Evolutionary conservation across 2,888 invertebrate species (phyloP).

Genomic region (Eristalis pertinax): DNA sequence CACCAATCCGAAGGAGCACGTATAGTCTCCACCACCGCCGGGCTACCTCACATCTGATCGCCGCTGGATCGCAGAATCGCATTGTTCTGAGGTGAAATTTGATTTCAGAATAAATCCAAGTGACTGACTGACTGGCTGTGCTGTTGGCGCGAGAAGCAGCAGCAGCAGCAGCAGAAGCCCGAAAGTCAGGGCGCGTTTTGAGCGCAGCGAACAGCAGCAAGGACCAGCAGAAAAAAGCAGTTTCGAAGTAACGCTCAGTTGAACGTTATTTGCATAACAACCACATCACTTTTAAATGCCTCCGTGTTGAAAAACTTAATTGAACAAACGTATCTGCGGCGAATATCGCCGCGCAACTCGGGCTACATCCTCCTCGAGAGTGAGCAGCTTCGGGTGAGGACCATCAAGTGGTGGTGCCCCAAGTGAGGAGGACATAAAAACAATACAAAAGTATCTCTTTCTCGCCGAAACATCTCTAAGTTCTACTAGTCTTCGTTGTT

Average conservation of each 20-base stretch:
- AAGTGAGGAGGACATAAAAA: conserved; percentile 61
- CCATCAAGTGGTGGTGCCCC: neutral
- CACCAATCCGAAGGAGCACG: conserved; percentile 3
- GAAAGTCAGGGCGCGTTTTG: conserved; percentile 59
- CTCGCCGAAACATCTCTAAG: conserved; percentile 16
- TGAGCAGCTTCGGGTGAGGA: neutral
- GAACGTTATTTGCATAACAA: conserved; percentile 72
- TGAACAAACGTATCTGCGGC: conserved; percentile 71
- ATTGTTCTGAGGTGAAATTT: conserved; percentile 71
- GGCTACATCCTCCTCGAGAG: conserved; percentile 45
- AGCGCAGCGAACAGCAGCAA: conserved; percentile 12
- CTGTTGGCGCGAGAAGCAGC: neutral
- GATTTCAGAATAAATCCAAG: conserved; percentile 71
- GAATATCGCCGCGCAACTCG: conserved; percentile 46
- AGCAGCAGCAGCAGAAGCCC: neutral
- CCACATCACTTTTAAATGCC: conserved; percentile 72
- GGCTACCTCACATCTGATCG: neutral
- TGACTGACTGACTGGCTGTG: conserved; percentile 58
- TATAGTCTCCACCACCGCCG: neutral
- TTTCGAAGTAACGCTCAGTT: conserved; percentile 65
- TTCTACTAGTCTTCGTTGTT: conserved; percentile 18
- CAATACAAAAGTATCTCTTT: conserved; percentile 40
- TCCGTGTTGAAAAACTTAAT: conserved; percentile 73
- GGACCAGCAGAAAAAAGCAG: conserved; percentile 12
- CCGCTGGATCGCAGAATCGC: conserved; percentile 5